Conservation (phyloP, 2,888 invertebrate genomes). For the Monochamus alternatus region DNA sequence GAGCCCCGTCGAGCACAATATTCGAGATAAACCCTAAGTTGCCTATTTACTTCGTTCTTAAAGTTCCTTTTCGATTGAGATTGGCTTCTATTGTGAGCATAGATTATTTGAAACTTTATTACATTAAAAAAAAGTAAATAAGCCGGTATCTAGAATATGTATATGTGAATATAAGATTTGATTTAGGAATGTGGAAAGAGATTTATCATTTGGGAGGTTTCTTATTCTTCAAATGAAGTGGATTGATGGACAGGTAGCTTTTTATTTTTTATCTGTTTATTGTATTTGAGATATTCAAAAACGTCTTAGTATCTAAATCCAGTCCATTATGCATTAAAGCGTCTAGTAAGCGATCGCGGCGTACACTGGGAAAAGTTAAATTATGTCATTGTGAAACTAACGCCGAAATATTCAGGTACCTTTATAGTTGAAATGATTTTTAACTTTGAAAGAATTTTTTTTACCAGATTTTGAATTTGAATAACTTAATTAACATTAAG, state of each 20-base stretch:
- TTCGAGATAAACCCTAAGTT: conserved; percentile 56
- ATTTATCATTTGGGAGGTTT: conserved; percentile 56
- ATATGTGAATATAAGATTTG: conserved; percentile 51
- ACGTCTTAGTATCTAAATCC: conserved; percentile 49
- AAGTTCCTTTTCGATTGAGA: conserved; percentile 60
- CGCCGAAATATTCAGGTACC: too few relatives aligned
- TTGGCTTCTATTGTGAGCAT: conserved; percentile 56
- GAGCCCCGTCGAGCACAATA: conserved; percentile 66
- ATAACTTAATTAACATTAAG: too few relatives aligned
- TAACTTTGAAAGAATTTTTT: too few relatives aligned
- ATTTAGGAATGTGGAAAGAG: conserved; percentile 57
- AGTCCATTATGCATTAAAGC: conserved; percentile 19
- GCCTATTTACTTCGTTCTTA: conserved; percentile 57
- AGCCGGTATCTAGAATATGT: conserved; percentile 52
- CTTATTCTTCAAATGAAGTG: conserved; percentile 57
- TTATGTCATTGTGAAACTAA: too few relatives aligned
- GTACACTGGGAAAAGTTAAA: too few relatives aligned
- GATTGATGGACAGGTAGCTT: conserved; percentile 58
- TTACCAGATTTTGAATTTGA: too few relatives aligned
- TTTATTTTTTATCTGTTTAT: conserved; percentile 45
- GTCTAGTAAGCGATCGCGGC: too few relatives aligned
- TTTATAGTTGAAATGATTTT: too few relatives aligned
- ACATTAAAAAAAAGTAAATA: conserved; percentile 55
- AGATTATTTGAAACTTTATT: conserved; percentile 63
- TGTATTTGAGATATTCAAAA: conserved; percentile 49